These are phyloP conservation scores for Hycleus cichorii DNA, from an alignment of 1,140 invertebrate species.

Conservation along the genomic window DNA sequence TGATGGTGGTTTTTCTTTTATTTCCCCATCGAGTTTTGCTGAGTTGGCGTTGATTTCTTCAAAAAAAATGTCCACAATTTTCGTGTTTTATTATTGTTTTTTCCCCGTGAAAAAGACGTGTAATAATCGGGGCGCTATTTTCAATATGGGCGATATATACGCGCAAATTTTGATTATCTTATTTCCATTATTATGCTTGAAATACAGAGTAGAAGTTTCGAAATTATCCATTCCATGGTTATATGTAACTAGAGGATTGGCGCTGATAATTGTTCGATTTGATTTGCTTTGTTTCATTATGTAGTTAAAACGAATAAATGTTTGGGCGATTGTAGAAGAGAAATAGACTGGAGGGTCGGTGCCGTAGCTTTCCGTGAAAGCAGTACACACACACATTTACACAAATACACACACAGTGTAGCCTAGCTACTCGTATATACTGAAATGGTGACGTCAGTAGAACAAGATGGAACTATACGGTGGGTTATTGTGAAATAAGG, in stretches of 20 bases:
- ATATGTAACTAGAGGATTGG: slow-evolving; percentile 41
- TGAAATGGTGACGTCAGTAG: slow-evolving; percentile 40
- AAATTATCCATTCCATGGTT: slow-evolving; percentile 45
- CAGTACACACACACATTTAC: slow-evolving; percentile 25
- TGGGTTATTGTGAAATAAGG: slow-evolving; percentile 18
- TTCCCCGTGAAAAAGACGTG: neutral
- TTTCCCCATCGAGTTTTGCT: no score
- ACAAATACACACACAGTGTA: slow-evolving; percentile 25
- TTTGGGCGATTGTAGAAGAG: slow-evolving; percentile 37
- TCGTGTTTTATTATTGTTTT: neutral
- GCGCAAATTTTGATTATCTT: slow-evolving; percentile 43
- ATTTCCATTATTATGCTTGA: slow-evolving; percentile 44
- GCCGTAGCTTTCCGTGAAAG: slow-evolving; percentile 43
- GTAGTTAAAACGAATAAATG: slow-evolving; percentile 13
- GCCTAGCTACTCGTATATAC: slow-evolving; percentile 34
- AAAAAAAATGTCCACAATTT: no score
- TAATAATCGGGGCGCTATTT: no score
- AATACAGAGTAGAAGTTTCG: slow-evolving; percentile 45
- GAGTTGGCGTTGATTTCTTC: no score
- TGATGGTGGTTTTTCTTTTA: no score
- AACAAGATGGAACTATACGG: slow-evolving; percentile 20
- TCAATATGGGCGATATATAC: slow-evolving; percentile 15
- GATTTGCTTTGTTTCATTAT: slow-evolving; percentile 35
- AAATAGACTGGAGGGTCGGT: slow-evolving; percentile 43
- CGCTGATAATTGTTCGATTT: slow-evolving; percentile 23